phyloP scores from a whole-genome alignment of 2,888 invertebrate genomes.

The Sericinus montela region DNA sequence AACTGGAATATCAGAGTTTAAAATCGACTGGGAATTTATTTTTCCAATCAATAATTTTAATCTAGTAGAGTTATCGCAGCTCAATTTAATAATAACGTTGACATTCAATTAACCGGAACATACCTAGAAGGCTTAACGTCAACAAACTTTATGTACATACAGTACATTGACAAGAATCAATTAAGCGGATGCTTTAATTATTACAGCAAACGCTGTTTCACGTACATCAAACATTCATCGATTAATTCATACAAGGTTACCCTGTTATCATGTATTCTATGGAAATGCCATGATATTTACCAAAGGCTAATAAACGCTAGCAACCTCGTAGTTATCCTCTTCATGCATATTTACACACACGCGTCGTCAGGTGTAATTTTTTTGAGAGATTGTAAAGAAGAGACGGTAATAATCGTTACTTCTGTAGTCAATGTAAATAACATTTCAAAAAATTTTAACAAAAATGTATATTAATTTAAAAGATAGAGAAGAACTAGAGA shows the following conservation, averaged over 20 bases:
- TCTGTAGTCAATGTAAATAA: too few relatives aligned
- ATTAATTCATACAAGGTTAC: conserved; percentile 10
- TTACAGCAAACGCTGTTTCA: conserved; percentile 8
- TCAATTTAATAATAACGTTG: conserved; percentile 15
- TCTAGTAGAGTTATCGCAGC: conserved; percentile 4
- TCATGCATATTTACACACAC: too few relatives aligned
- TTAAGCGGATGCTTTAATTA: conserved; percentile 12
- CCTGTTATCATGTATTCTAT: conserved; percentile 7
- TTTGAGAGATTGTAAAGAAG: too few relatives aligned
- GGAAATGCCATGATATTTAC: conserved; percentile 12
- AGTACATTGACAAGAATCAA: conserved; percentile 12
- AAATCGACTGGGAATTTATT: not conserved
- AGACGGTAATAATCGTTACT: too few relatives aligned
- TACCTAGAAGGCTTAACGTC: conserved; percentile 10
- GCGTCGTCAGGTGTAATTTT: too few relatives aligned
- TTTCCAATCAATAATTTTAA: conserved; percentile 17
- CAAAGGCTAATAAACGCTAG: conserved; percentile 2
- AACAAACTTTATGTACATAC: conserved; percentile 17
- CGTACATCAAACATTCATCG: conserved; percentile 16
- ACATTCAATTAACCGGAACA: conserved; percentile 18
- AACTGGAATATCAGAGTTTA: too few relatives aligned
- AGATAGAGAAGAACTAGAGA: too few relatives aligned
- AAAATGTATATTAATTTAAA: too few relatives aligned
- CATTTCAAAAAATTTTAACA: too few relatives aligned
- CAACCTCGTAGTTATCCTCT: conserved; percentile 3